A percentile compares a stretch with the other conserved stretches of the same genome.
phyloP scores from a whole-genome alignment of 2,113 vertebrate species.

The Ammodytes marinus region DNA sequence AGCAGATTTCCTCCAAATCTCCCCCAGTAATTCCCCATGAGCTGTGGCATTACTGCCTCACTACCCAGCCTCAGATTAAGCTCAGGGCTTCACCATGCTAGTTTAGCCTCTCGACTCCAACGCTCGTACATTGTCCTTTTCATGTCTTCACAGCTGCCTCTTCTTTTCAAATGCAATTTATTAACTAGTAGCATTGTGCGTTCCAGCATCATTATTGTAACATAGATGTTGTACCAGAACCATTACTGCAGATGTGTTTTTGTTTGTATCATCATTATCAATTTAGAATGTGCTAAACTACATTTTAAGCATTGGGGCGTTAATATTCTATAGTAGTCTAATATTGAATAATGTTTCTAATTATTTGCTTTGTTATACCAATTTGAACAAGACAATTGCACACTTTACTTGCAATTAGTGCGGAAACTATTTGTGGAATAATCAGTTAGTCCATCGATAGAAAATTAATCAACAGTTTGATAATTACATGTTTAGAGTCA shows the following conservation, averaged over 20 bases:
- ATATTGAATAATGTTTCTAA: not conserved
- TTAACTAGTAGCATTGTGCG: not conserved
- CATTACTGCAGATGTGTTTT: not conserved
- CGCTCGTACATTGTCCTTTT: conserved; percentile 26
- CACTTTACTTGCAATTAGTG: not conserved
- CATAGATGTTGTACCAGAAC: not conserved
- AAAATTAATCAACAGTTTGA: not conserved
- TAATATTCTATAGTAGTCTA: not conserved
- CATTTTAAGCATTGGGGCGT: not conserved
- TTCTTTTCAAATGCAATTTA: not conserved
- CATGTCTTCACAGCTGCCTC: conserved; percentile 5
- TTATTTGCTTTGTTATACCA: not conserved
- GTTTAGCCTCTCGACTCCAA: conserved; percentile 30
- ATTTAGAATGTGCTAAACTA: not conserved
- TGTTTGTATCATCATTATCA: not conserved
- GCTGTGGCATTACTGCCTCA: conserved; percentile 71
- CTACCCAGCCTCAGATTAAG: conserved; percentile 70
- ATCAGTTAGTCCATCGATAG: not conserved
- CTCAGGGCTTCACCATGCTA: conserved; percentile 24
- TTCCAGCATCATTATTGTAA: not conserved
- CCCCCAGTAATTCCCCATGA: conserved; percentile 76
- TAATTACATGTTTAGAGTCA: not conserved
- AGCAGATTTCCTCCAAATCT: conserved; percentile 77
- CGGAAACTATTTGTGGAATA: not conserved
- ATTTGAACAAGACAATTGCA: not conserved